phyloP scores from a whole-genome alignment of 2,113 vertebrate genomes.

The Irena cyanogastra region DNA sequence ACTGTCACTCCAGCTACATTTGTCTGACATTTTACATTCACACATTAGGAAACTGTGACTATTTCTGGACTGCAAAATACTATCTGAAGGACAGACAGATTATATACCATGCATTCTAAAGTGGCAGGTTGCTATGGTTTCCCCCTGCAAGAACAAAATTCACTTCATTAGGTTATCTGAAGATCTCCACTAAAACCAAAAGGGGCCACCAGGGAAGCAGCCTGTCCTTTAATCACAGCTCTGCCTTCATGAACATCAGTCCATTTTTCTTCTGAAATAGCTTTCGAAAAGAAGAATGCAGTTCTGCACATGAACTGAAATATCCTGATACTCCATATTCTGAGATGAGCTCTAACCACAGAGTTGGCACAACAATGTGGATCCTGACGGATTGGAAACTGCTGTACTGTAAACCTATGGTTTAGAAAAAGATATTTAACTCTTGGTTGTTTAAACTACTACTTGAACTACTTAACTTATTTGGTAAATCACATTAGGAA shows the following conservation, averaged over 20 bases:
- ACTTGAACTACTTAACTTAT: neutral
- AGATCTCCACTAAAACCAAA: conserved; percentile 14
- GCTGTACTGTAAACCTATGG: neutral
- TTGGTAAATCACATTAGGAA: neutral
- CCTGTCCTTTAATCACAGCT: conserved; percentile 16
- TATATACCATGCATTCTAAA: conserved; percentile 58
- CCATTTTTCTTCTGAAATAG: neutral
- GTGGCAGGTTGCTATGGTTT: conserved; percentile 75
- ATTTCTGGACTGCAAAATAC: conserved; percentile 65
- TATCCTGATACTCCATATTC: neutral
- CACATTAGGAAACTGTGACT: conserved; percentile 50
- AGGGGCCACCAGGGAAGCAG: neutral
- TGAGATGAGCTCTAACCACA: neutral
- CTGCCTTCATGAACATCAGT: neutral
- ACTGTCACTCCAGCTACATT: neutral
- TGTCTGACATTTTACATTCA: conserved; percentile 54
- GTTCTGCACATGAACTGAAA: neutral
- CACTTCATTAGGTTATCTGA: conserved; percentile 46
- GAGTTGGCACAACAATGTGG: neutral
- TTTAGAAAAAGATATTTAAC: neutral
- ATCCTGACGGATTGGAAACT: neutral
- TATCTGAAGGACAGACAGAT: conserved; percentile 67
- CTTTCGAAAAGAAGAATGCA: neutral
- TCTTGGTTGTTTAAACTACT: neutral
- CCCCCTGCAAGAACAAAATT: conserved; percentile 51